A percentile compares a stretch with the other conserved stretches of the same genome.
These are phyloP conservation scores for Corticium candelabrum DNA, from an alignment of 37 sponge, comb jelly and placozoan species.

Conservation along the genomic window DNA sequence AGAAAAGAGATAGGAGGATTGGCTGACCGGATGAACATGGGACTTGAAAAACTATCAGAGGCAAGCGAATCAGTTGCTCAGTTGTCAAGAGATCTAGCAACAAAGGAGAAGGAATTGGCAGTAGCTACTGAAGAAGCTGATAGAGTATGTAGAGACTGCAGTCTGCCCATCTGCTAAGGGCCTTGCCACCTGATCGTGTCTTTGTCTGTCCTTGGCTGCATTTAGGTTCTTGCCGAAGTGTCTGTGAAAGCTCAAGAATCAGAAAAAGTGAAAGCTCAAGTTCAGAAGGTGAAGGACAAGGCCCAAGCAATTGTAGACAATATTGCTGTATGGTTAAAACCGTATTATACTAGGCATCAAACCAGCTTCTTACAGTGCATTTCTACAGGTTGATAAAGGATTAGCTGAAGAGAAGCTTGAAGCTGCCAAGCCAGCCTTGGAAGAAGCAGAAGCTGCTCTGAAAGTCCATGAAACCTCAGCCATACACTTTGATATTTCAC, in stretches of 20 bases:
- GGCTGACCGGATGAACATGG: conserved; percentile 88
- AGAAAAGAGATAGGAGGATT: conserved; percentile 68
- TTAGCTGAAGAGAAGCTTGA: conserved; percentile 78
- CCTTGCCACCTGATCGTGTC: not conserved
- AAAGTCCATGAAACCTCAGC: not conserved
- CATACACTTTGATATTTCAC: not conserved
- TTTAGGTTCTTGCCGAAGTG: conserved; percentile 62
- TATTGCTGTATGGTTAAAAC: conserved; percentile 51
- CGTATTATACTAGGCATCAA: not conserved
- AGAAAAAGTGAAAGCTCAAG: conserved; percentile 90
- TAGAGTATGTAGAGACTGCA: conserved; percentile 29
- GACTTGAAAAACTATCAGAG: conserved; percentile 88
- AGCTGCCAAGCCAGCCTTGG: conserved; percentile 90
- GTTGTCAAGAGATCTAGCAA: conserved; percentile 79
- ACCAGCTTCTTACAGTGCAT: not conserved
- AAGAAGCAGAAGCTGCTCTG: conserved; percentile 91
- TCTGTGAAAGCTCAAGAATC: conserved; percentile 92
- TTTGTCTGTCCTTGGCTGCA: too few species aligned
- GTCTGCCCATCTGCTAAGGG: not conserved
- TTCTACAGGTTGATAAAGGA: conserved; percentile 73
- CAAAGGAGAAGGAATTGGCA: conserved; percentile 97
- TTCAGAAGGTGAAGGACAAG: conserved; percentile 96
- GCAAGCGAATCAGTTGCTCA: conserved; percentile 85
- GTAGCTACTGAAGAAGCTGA: conserved; percentile 88
- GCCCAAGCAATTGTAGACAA: conserved; percentile 95